phyloP scores from a whole-genome alignment of 2,888 invertebrate genomes.

The Nesidiocoris tenuis region DNA sequence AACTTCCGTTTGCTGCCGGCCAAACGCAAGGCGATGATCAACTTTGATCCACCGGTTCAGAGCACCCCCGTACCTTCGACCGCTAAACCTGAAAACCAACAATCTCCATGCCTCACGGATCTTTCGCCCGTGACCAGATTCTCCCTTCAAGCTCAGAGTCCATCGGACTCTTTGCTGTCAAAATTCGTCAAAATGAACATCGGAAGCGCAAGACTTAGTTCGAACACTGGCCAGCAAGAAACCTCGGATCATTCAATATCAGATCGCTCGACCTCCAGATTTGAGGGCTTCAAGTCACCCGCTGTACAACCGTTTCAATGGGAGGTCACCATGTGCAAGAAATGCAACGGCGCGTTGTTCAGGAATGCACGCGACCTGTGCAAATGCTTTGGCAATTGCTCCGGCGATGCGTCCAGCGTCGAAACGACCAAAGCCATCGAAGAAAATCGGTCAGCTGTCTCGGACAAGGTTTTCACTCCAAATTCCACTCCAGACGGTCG shows the following conservation, averaged over 20 bases:
- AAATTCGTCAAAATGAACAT: neutral
- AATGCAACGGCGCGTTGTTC: neutral
- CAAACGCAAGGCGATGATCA: neutral
- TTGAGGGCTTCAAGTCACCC: neutral
- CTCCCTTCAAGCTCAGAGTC: neutral
- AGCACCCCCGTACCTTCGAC: neutral
- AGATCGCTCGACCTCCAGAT: neutral
- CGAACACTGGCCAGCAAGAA: neutral
- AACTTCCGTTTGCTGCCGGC: neutral
- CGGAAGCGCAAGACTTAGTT: neutral
- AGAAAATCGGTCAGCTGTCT: neutral
- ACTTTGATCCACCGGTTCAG: neutral
- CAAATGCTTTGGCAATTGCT: neutral
- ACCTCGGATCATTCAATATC: no score
- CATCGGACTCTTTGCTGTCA: neutral
- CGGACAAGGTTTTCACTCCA: neutral
- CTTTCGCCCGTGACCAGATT: neutral
- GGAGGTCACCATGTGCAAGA: neutral
- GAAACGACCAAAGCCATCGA: neutral
- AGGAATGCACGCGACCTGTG: neutral
- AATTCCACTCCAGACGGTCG: neutral
- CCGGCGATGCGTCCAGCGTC: neutral
- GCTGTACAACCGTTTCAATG: neutral
- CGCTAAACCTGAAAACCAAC: no score
- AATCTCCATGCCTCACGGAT: no score